phyloP scores from a whole-genome alignment of 37 sponge, comb jelly and placozoan species.

The Beroe forskalii region DNA sequence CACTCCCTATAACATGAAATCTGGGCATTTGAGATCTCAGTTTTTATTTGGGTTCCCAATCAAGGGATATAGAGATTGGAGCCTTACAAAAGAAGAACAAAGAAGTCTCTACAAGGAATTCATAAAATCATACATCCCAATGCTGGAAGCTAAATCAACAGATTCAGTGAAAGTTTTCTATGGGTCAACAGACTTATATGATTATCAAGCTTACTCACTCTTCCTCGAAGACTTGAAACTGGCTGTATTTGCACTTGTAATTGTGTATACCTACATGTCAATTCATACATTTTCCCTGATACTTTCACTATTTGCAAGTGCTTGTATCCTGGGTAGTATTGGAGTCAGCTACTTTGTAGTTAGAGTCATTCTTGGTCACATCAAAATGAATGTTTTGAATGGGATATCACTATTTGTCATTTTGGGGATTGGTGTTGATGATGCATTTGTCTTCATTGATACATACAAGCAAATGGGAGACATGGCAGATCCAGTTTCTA shows the following conservation, averaged over 20 bases:
- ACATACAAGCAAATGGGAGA: slow-evolving; percentile 75
- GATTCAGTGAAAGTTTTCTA: slow-evolving; percentile 52
- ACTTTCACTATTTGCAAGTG: slow-evolving; percentile 36
- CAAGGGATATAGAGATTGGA: slow-evolving; percentile 56
- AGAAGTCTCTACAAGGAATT: slow-evolving; percentile 50
- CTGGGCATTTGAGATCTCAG: slow-evolving; percentile 31
- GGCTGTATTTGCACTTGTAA: slow-evolving; percentile 34
- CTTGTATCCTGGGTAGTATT: slow-evolving; percentile 50
- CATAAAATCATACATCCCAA: slow-evolving; percentile 55
- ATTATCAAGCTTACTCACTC: slow-evolving; percentile 46
- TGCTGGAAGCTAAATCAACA: slow-evolving; percentile 42
- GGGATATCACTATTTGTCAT: slow-evolving; percentile 84
- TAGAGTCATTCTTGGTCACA: slow-evolving; percentile 47
- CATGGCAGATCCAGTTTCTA: slow-evolving; percentile 27
- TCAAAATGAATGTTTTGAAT: slow-evolving; percentile 70
- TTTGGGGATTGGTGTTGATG: slow-evolving; percentile 86
- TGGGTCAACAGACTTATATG: slow-evolving; percentile 49
- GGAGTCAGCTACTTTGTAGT: slow-evolving; percentile 54
- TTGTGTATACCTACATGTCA: slow-evolving; percentile 60
- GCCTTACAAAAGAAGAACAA: slow-evolving; percentile 39
- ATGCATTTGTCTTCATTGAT: slow-evolving; percentile 87
- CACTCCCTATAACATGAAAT: slow-evolving; percentile 57
- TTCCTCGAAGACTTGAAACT: slow-evolving; percentile 34
- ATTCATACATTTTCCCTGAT: slow-evolving; percentile 61
- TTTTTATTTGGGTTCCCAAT: slow-evolving; percentile 54